Evolutionary conservation across 2,113 vertebrate genomes (phyloP).

Genomic region (Arizona elegans): DNA sequence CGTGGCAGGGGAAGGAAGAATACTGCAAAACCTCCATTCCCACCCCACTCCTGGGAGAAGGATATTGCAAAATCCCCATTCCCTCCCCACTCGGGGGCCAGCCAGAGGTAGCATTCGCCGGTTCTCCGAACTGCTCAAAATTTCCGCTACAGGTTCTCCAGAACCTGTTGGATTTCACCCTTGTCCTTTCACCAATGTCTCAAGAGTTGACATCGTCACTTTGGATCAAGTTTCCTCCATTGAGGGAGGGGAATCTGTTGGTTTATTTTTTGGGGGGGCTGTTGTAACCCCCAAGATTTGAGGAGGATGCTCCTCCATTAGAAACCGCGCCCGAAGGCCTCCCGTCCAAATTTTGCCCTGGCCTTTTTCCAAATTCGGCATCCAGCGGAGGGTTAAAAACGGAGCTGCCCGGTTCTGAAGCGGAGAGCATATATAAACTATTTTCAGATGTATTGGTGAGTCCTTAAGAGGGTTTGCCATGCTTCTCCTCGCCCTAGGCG

Average conservation of each 20-base stretch:
- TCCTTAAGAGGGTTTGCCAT: too few relatives aligned
- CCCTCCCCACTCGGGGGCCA: too few relatives aligned
- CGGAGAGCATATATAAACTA: not conserved
- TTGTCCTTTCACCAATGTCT: not conserved
- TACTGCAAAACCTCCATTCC: too few relatives aligned
- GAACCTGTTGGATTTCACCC: too few relatives aligned
- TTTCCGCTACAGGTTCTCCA: too few relatives aligned
- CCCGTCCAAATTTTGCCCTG: not conserved
- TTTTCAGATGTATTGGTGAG: not conserved
- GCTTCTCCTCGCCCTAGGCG: not conserved
- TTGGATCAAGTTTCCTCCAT: not conserved
- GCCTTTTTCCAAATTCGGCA: not conserved
- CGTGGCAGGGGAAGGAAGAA: too few relatives aligned
- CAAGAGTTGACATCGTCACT: not conserved
- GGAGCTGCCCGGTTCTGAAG: not conserved
- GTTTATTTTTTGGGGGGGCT: not conserved
- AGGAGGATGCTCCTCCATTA: not conserved
- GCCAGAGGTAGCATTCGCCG: too few relatives aligned
- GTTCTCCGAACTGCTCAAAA: too few relatives aligned
- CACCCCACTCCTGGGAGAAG: too few relatives aligned
- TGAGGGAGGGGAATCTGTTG: not conserved
- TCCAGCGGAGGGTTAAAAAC: not conserved
- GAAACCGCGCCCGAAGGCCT: not conserved
- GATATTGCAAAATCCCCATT: too few relatives aligned
- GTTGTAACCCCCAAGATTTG: not conserved